phyloP scores from a whole-genome alignment of 1,140 invertebrate genomes.

The Ceratosolen fusciceps region DNA sequence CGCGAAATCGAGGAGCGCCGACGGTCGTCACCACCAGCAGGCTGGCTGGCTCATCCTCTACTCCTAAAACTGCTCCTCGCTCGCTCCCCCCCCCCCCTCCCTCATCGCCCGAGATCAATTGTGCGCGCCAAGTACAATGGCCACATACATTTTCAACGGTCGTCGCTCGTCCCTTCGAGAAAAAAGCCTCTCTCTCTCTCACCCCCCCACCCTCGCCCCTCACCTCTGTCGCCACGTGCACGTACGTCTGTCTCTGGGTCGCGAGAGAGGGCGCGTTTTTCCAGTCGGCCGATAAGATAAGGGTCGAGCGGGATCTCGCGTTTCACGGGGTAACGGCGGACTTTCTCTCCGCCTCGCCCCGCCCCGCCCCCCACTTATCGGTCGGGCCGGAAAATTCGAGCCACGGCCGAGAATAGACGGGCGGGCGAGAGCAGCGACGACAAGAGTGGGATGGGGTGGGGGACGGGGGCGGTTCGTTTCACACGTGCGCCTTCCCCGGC shows the following conservation, averaged over 20 bases:
- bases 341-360: no score
- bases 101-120: background rate
- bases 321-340: no score
- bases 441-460: background rate
- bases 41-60: no score
- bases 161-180: background rate
- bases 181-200: background rate
- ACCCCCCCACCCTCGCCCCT: no score
- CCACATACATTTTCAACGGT: background rate
- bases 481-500: background rate
- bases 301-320: background rate
- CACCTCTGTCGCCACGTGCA: no score
- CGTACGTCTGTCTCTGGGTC: no score
- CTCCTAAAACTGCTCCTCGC: no score
- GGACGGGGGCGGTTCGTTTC: background rate
- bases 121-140: background rate
- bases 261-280: background rate
- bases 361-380: background rate
- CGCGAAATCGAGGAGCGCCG: background rate
- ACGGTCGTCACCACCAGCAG: no score
- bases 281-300: constrained; percentile 3
- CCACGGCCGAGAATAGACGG: background rate
- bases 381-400: background rate
- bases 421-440: background rate
- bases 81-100: no score